phyloP scores from a whole-genome alignment of 2,888 invertebrate species.

The Clistopyga incitator region DNA sequence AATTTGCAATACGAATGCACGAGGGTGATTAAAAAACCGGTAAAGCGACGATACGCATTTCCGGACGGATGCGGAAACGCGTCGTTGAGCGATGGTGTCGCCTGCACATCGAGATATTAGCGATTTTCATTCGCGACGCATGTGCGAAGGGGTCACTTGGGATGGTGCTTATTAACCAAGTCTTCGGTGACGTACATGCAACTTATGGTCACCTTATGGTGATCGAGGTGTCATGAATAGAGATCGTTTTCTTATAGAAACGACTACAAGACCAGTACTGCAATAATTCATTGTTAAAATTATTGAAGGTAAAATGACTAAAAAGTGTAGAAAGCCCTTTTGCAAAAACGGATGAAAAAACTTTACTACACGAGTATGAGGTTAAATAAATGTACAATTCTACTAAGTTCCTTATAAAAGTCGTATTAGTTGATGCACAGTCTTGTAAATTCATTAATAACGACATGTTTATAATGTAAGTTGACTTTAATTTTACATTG shows the following conservation, averaged over 20 bases:
- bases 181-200: not conserved
- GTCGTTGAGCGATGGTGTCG: not conserved
- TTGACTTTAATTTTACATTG: no score
- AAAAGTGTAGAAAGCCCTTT: no score
- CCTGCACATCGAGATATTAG: not conserved
- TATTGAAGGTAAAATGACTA: no score
- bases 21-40: constrained; percentile 8
- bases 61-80: not conserved
- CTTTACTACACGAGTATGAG: no score
- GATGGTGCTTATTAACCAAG: not conserved
- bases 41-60: constrained; percentile 13
- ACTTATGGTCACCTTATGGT: not conserved
- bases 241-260: not conserved
- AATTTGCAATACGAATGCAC: not conserved
- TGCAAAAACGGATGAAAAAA: no score
- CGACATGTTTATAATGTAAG: no score
- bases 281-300: no score
- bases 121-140: not conserved
- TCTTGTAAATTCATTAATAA: no score
- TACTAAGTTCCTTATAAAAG: no score
- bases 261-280: no score
- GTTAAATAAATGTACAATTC: no score
- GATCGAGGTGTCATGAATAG: not conserved
- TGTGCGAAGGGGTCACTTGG: not conserved
- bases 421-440: no score